Base-by-base conservation (phyloP, 2,888 invertebrate genomes). In the Listrodromus nycthemerus region DNA sequence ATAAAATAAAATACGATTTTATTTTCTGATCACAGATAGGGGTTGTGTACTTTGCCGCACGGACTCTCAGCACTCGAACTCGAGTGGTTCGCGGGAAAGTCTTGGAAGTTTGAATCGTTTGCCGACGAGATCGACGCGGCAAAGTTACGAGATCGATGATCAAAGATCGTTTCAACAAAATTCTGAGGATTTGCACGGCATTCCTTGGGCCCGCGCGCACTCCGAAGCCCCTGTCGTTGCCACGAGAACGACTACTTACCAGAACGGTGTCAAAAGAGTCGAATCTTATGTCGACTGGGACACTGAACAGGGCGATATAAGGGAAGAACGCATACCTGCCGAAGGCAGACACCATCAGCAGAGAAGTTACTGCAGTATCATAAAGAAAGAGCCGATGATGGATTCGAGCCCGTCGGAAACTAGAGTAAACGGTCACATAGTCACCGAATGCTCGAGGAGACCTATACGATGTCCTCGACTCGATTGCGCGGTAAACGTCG, bases 401-500 rank as follows among this genome's bases (percentile, higher is more conserved):
- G 85, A 87, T 10, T 61, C 80, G n/a, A 86, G 81, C 5, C 63
- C 61, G 0, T 88, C 88, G 1, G 90, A 90, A n/a, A 88, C 86
- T 48, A 89, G 88, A 81, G 73, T 90, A 1, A 89, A 87, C 52
- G 87, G 85, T n/a, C 89, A 90, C 77, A 86, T 87, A 66, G 88
- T 87, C 4, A 66, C 87, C 30, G 93, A 93, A 74, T 91, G 91
- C 58, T 93, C 93, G 21, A 89, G 93, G 30, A 87, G 94, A 84
- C 94, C 94, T 1, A 92, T 94, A 55, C 92, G 93, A 61, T 95
- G 95, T 86, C 95, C 95, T 0, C 93, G 94, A 82, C 87, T 93
- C 2, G 92, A 94, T 24, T 95, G 95, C 86, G 92, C 93, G 5
- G 94, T 94, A 83, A 95, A 94, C 78, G 94, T 95, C 5, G 95